Base-by-base conservation (phyloP, 2,888 invertebrate genomes). In the Rotaria socialis region DNA sequence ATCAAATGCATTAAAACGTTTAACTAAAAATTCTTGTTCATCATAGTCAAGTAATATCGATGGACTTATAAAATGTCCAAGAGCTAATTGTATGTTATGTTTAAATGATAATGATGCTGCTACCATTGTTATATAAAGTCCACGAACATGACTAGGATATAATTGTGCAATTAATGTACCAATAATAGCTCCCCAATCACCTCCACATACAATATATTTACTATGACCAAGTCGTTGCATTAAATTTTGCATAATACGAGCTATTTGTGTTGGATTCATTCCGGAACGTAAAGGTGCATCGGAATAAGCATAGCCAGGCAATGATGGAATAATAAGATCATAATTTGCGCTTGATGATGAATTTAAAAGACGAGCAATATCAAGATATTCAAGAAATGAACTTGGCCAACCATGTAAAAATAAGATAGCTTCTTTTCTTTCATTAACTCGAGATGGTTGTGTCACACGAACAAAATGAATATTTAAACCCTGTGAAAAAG, bases 371-470 rank as follows among this genome's bases (percentile, higher is more conserved):
- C 47, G 52, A 43, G 41, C 55, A 56, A 52, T 47, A n/a, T 88
- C 86, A 41, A 88, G 85, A 90, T 95, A 95, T 90, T 96, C 95
- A 8, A 94, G 93, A 2, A 95, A 91, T 0, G 94, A 94, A 4
- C 95, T 95, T 0, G 96, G 96, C 96, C 96, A 96, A 41, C 96
- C 95, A 88, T 96, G 95, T 27, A 94, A 90, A 84, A 96, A 87
- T 7, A 96, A 90, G 19, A 96, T 88, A 0, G 95, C 95, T 0
- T 84, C 85, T 84, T 52, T 80, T 84, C 75, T 67, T 27, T 43
- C 24, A 85, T 16, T 85, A 85, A 80, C n/a, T 14, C 52, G 50
- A 41, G 74, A 0, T 27, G 88, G 88, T 0, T 94, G 94, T 89
- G 93, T 94, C 0, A 93, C 93, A 89, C 94, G 94, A 85, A 95